Evolutionary conservation across 2,888 invertebrate species (phyloP).

Genomic region (Euzophera pinguis): DNA sequence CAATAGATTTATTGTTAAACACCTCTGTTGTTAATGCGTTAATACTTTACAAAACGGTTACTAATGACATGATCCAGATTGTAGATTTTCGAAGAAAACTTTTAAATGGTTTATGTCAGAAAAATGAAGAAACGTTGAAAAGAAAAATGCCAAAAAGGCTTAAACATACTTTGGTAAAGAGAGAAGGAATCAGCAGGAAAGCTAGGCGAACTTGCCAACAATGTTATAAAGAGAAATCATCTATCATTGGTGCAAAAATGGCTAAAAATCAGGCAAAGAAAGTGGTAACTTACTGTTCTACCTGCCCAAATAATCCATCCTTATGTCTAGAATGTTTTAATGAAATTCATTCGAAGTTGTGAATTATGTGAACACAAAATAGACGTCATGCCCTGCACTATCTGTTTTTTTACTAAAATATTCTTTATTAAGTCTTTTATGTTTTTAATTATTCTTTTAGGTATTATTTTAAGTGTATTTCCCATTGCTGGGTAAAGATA

Average conservation of each 20-base stretch:
- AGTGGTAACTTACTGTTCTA: constrained; percentile 11
- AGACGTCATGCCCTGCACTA: not conserved
- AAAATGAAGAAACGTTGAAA: not conserved
- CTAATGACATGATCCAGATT: constrained; percentile 16
- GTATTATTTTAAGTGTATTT: not conserved
- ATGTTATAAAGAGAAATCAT: constrained; percentile 11
- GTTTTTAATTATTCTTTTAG: not conserved
- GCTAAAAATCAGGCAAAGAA: constrained; percentile 15
- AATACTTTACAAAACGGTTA: constrained; percentile 26
- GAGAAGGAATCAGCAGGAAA: constrained; percentile 6
- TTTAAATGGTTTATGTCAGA: constrained; percentile 6
- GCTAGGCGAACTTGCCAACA: constrained; percentile 7
- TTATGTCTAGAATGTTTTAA: constrained; percentile 9
- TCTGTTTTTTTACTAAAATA: not conserved
- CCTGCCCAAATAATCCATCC: constrained; percentile 8
- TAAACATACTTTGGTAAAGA: constrained; percentile 5
- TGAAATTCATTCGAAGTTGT: not conserved
- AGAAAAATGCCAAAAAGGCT: constrained; percentile 1
- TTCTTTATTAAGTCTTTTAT: not conserved
- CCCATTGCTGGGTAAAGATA: not conserved
- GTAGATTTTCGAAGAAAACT: constrained; percentile 18
- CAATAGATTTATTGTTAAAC: constrained; percentile 28
- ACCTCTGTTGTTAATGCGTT: constrained; percentile 30
- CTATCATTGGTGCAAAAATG: not conserved
- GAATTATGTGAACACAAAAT: not conserved